These are phyloP conservation scores for Calameuta idolon DNA, from an alignment of 2,888 invertebrate species.

Conservation along the genomic window DNA sequence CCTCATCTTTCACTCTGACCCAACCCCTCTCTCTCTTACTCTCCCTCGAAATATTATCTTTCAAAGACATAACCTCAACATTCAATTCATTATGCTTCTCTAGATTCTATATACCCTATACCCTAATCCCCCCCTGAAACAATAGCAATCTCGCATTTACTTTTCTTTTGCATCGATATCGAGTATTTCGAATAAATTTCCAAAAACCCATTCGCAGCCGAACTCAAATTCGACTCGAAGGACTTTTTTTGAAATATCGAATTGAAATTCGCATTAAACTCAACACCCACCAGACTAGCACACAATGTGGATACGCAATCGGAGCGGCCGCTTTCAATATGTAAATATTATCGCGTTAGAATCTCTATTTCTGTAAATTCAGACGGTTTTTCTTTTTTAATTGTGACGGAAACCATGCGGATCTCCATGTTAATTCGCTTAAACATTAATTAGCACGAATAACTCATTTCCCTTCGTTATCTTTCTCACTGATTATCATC, in stretches of 20 bases:
- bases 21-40: not conserved
- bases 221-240: not conserved
- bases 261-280: not conserved
- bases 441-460: slow-evolving; percentile 5
- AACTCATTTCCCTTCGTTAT: not conserved
- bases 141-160: not conserved
- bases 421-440: not conserved
- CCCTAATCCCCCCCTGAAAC: not conserved
- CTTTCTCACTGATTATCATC: slow-evolving; percentile 1
- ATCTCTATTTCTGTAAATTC: slow-evolving; percentile 1
- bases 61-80: not conserved
- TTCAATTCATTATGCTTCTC: not conserved
- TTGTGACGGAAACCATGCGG: not conserved
- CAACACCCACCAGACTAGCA: too few relatives aligned
- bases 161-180: not conserved
- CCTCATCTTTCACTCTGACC: not conserved
- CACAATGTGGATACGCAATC: not conserved
- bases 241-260: not conserved
- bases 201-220: not conserved
- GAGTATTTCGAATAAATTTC: not conserved
- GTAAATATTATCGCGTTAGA: not conserved
- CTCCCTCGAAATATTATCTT: not conserved
- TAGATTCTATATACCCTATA: not conserved
- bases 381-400: not conserved
- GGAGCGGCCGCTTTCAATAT: not conserved